Evolutionary conservation across 2,888 invertebrate genomes (phyloP).

Genomic region (Leptogaster cylindrica): DNA sequence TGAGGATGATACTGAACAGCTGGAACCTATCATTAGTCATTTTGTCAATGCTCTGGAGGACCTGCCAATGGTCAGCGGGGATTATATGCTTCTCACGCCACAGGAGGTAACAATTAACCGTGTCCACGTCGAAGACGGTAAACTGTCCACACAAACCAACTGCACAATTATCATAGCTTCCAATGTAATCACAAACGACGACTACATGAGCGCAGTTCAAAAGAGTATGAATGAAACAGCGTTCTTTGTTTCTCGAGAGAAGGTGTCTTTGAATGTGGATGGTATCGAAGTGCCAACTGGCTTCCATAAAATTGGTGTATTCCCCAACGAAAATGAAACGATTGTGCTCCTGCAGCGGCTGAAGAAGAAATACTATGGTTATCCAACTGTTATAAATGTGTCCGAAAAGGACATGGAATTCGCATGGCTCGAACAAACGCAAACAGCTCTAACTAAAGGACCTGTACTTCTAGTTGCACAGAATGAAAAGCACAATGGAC

Average conservation of each 20-base stretch:
- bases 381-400: conserved; percentile 53
- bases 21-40: conserved; percentile 64
- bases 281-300: conserved; percentile 51
- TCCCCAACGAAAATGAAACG: conserved; percentile 54
- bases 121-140: conserved; percentile 69
- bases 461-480: conserved; percentile 70
- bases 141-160: conserved; percentile 60
- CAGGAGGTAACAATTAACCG: conserved; percentile 60
- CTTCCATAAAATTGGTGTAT: conserved; percentile 53
- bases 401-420: conserved; percentile 53
- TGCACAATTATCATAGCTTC: conserved; percentile 56
- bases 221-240: conserved; percentile 66
- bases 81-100: conserved; percentile 65
- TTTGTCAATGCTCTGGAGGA: conserved; percentile 70
- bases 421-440: conserved; percentile 56
- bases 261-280: conserved; percentile 63
- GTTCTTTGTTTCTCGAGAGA: conserved; percentile 69
- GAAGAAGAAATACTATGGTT: conserved; percentile 48
- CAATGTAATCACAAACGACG: conserved; percentile 50
- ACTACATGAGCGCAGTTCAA: conserved; percentile 62
- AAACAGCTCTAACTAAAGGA: conserved; percentile 53
- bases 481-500: conserved; percentile 74
- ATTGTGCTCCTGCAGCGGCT: conserved; percentile 56
- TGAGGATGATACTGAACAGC: conserved; percentile 65
- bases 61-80: conserved; percentile 73